phyloP scores from a whole-genome alignment of 2,888 invertebrate species.

The Bugula neritina region DNA sequence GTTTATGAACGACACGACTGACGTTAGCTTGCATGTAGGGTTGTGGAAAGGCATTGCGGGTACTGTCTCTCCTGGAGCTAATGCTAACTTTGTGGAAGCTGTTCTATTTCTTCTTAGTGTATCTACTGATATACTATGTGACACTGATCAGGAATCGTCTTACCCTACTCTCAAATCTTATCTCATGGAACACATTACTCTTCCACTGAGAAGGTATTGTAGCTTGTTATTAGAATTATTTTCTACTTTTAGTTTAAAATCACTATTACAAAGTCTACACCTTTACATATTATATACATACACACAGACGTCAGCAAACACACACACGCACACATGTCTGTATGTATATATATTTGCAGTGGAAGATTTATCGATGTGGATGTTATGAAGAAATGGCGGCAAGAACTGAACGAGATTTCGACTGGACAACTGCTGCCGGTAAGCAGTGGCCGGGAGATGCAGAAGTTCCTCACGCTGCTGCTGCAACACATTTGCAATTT shows the following conservation, averaged over 20 bases:
- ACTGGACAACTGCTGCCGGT: not conserved
- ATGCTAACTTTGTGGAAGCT: conserved; percentile 3
- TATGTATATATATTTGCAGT: too few relatives aligned
- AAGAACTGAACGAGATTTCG: not conserved
- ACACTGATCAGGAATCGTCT: not conserved
- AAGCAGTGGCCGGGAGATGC: not conserved
- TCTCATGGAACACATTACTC: not conserved
- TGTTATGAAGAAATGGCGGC: not conserved
- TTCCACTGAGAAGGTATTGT: not conserved
- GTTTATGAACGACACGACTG: not conserved
- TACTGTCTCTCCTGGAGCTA: not conserved
- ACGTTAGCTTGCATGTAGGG: not conserved
- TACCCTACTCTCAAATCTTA: not conserved
- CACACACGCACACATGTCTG: too few relatives aligned
- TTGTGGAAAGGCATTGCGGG: conserved; percentile 5
- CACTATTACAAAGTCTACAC: too few relatives aligned
- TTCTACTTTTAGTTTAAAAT: too few relatives aligned
- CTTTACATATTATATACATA: too few relatives aligned
- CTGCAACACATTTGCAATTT: conserved; percentile 5
- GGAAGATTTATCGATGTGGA: not conserved
- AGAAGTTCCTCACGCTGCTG: not conserved
- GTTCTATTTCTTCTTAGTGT: conserved; percentile 1
- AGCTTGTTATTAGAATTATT: too few relatives aligned
- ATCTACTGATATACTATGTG: not conserved
- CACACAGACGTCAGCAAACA: too few relatives aligned